Evolutionary conservation across 1,140 invertebrate genomes (phyloP).

Genomic region (Adoxophyes honmai): DNA sequence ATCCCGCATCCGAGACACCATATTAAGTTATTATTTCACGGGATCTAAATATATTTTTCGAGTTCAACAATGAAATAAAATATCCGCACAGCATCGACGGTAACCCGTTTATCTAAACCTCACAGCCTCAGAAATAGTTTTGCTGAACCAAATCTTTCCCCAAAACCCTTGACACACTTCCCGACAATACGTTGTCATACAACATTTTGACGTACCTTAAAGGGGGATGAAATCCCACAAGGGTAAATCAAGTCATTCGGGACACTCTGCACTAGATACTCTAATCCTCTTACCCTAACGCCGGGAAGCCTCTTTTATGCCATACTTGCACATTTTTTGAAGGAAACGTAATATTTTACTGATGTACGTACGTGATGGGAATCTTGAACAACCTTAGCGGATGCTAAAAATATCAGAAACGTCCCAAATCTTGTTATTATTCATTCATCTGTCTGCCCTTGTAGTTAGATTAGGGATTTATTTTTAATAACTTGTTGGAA

Average conservation of each 20-base stretch:
- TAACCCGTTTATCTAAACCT: no score
- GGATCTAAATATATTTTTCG: no score
- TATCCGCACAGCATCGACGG: no score
- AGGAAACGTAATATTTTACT: slow-evolving; percentile 14
- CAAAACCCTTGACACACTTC: neutral
- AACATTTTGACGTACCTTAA: neutral
- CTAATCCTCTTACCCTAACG: slow-evolving; percentile 13
- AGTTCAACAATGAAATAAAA: no score
- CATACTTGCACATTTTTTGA: slow-evolving; percentile 9
- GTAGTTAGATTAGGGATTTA: neutral
- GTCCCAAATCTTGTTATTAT: slow-evolving; percentile 8
- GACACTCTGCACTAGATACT: neutral
- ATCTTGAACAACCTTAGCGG: neutral
- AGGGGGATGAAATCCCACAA: slow-evolving; percentile 8
- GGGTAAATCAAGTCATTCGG: slow-evolving; percentile 7
- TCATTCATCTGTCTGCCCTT: neutral
- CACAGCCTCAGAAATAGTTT: no score
- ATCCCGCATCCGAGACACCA: no score
- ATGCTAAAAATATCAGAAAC: slow-evolving; percentile 1
- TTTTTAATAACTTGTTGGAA: no score
- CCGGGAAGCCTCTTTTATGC: neutral
- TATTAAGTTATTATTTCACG: no score
- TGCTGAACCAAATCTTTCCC: no score
- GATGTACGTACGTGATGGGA: neutral
- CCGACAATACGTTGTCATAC: neutral